Evolutionary conservation across 1,140 invertebrate genomes (phyloP).

Genomic region (Hermetia illucens): DNA sequence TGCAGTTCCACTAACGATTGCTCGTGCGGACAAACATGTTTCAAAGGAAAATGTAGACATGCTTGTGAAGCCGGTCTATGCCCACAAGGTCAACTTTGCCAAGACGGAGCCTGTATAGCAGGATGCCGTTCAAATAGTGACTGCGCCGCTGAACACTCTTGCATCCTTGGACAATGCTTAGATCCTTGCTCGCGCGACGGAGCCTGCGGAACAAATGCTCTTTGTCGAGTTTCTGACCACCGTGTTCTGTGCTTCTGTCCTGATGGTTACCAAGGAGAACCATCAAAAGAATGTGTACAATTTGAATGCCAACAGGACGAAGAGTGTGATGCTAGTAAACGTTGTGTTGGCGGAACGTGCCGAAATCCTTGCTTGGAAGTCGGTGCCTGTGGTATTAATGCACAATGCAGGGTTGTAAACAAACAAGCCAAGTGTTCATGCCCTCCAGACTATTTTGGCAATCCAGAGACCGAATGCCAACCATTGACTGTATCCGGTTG

Average conservation of each 20-base stretch:
- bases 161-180: conserved; percentile 57
- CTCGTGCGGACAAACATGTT: conserved; percentile 48
- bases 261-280: conserved; percentile 67
- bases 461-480: conserved; percentile 61
- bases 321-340: conserved; percentile 66
- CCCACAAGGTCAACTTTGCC: conserved; percentile 40
- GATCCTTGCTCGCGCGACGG: conserved; percentile 53
- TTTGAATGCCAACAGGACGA: conserved; percentile 60
- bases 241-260: conserved; percentile 72
- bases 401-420: conserved; percentile 67
- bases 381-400: conserved; percentile 66
- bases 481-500: conserved; percentile 45
- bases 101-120: conserved; percentile 43
- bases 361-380: conserved; percentile 68
- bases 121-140: conserved; percentile 70
- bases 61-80: conserved; percentile 24
- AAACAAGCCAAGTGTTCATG: conserved; percentile 67
- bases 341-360: conserved; percentile 58
- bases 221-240: conserved; percentile 60
- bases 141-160: conserved; percentile 60
- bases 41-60: conserved; percentile 35
- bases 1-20: conserved; percentile 56
- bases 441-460: conserved; percentile 70
- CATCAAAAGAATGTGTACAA: conserved; percentile 52
- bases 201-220: conserved; percentile 58